A percentile compares a stretch with the other conserved stretches of the same genome.
Evolutionary conservation across 2,113 vertebrate species (phyloP).

Genomic region (Thinocorus orbignyianus): DNA sequence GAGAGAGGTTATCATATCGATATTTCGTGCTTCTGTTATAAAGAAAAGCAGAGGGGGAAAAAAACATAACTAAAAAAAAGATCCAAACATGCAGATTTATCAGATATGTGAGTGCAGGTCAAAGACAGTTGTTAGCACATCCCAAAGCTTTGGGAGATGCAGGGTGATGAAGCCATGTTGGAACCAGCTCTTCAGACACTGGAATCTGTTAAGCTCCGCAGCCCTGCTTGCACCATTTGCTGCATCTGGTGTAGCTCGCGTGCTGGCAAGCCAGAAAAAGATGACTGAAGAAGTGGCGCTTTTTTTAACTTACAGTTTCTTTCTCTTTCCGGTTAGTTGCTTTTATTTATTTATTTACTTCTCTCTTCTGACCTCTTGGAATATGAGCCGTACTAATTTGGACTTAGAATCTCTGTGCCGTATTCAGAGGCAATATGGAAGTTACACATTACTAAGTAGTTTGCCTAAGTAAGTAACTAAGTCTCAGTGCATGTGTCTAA

Average conservation of each 20-base stretch:
- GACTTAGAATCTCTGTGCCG: background rate
- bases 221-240: background rate
- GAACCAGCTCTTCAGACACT: background rate
- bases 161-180: background rate
- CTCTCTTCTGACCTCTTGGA: background rate
- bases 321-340: background rate
- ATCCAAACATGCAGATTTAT: background rate
- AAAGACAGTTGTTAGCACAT: background rate
- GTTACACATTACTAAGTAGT: background rate
- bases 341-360: background rate
- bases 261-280: background rate
- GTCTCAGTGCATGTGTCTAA: background rate
- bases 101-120: background rate
- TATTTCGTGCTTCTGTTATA: background rate
- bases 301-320: background rate
- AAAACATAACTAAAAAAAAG: background rate
- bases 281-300: background rate
- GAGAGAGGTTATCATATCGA: background rate
- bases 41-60: background rate
- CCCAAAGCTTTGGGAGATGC: background rate
- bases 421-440: background rate
- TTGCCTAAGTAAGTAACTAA: background rate
- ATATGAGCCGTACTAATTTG: background rate
- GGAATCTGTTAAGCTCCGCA: background rate
- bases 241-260: accelerated